These are phyloP conservation scores for Martes martes DNA, from an alignment of 2,113 vertebrate species.

Conservation along the genomic window DNA sequence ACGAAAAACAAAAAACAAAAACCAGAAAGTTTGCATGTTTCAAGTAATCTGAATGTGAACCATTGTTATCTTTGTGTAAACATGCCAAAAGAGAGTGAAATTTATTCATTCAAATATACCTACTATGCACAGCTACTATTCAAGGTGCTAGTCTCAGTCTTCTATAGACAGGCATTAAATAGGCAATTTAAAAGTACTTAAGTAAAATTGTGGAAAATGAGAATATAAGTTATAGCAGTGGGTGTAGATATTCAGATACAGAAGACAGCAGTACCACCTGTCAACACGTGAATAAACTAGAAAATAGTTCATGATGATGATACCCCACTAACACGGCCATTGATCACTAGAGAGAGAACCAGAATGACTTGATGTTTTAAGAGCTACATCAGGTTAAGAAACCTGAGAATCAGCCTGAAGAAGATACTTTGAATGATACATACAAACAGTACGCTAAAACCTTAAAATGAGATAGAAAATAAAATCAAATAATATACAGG, in stretches of 20 bases:
- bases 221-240: background rate
- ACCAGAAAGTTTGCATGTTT: conserved; percentile 58
- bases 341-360: background rate
- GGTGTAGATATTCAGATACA: background rate
- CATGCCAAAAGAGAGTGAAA: background rate
- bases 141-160: background rate
- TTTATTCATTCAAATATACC: background rate
- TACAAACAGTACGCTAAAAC: background rate
- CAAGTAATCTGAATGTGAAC: conserved; percentile 13
- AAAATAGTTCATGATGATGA: background rate
- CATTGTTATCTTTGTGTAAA: background rate
- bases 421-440: background rate
- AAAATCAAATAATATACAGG: background rate
- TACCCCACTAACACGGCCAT: background rate
- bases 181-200: background rate
- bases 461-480: background rate
- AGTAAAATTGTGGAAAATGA: background rate
- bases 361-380: background rate
- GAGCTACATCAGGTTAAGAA: background rate
- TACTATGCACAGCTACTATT: background rate
- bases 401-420: background rate
- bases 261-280: background rate
- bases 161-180: background rate
- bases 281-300: background rate
- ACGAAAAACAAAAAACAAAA: background rate